Base-by-base conservation (phyloP, 2,113 vertebrate genomes). In the Nothobranchius furzeri region DNA sequence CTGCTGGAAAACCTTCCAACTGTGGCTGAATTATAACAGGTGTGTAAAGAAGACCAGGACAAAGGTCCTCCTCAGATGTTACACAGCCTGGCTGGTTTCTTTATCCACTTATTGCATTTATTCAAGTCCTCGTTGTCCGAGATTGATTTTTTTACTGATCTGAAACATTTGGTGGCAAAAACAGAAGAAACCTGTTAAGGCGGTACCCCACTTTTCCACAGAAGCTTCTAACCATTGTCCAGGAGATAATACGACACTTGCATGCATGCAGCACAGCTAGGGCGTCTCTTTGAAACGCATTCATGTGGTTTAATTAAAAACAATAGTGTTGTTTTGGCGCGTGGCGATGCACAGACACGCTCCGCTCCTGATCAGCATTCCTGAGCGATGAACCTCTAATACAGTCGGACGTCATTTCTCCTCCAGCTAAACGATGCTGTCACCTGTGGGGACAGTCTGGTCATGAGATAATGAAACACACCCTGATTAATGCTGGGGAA, bases 351-450 rank as follows among this genome's bases (percentile, higher is more conserved):
- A 64, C 30, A 64, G 12, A 14, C 12, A 48, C 2, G 42, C 57
- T 20, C 36, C 36, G 43, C 24, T 64, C 17, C 49, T 73, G 65
- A 52, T 35, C 25, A 35, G n/a, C 52, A 35, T 40, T 62, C n/a
- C 54, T 75, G 65, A 59, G 77, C 73, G 42, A 86, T 63, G 52
- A 84, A 79, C 36, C 20, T 25, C n/a, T 54, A 51, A 64, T 71
- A 24, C 40, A 64, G 59, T 54, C 12, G 1, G 50, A 68, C 43
- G 14, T 60, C 25, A 76, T 84, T 81, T 54, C 48, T 51, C 68
- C 68, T 81, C 45, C 67, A 70, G 55, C 78, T 62, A 82, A 82
- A 84, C 72, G 63, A 78, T 64, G 37, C 66, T 67, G 79, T 81
- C 62, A 64, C 73, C 63, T 58, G 60, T 64, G 57, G 71, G 71